These are phyloP conservation scores for Drosophila limbata DNA, from an alignment of 2,888 invertebrate species.

Conservation along the genomic window DNA sequence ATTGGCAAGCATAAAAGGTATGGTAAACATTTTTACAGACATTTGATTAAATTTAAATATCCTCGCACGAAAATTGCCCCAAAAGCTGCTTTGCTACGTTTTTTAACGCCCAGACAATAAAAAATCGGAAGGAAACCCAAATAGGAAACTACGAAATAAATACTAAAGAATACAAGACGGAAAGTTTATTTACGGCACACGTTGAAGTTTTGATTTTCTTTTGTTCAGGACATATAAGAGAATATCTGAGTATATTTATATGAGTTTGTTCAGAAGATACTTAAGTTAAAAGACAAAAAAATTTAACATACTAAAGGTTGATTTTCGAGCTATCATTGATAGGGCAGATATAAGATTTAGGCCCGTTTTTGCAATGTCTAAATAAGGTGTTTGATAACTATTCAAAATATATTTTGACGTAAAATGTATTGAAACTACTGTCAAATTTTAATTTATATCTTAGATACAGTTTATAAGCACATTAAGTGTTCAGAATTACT, in stretches of 20 bases:
- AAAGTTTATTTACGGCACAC: neutral
- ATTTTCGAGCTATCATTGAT: neutral
- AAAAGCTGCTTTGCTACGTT: conserved; percentile 50
- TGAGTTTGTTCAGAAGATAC: too few relatives aligned
- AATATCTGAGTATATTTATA: too few relatives aligned
- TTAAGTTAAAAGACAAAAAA: neutral
- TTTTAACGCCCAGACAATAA: conserved; percentile 28
- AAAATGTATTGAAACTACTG: too few relatives aligned
- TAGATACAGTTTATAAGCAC: too few relatives aligned
- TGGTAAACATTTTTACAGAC: conserved; percentile 76
- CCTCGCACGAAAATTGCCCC: conserved; percentile 70
- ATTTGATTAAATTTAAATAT: conserved; percentile 81
- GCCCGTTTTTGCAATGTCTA: too few relatives aligned
- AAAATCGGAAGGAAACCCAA: conserved; percentile 34
- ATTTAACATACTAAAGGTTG: neutral
- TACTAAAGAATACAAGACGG: conserved; percentile 4
- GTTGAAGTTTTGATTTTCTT: neutral
- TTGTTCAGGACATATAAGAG: neutral
- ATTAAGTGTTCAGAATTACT: too few relatives aligned
- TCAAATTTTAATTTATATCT: too few relatives aligned
- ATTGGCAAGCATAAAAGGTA: conserved; percentile 54
- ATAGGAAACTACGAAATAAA: conserved; percentile 28
- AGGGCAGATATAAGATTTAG: too few relatives aligned
- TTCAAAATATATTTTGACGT: too few relatives aligned
- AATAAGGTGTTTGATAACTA: too few relatives aligned